Conservation (phyloP, 2,888 invertebrate genomes). For the Malthinus flaveolus region DNA sequence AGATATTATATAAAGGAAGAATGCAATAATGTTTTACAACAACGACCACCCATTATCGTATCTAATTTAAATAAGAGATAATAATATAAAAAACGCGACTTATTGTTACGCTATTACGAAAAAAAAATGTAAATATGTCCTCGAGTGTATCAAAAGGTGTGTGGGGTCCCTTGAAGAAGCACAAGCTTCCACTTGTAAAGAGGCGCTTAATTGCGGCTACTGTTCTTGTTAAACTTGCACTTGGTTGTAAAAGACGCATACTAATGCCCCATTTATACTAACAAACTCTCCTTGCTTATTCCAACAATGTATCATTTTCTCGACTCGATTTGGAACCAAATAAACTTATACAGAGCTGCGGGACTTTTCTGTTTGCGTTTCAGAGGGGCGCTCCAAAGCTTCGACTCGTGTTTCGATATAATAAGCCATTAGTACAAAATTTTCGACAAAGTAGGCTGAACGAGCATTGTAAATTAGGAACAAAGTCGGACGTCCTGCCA, state of each 20-base stretch:
- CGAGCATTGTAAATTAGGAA: too few species aligned
- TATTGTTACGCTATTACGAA: slow-evolving; percentile 24
- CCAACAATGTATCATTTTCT: too few species aligned
- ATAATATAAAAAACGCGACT: slow-evolving; percentile 14
- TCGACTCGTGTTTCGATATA: too few species aligned
- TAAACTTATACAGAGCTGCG: too few species aligned
- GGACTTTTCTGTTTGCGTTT: too few species aligned
- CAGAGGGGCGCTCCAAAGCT: too few species aligned
- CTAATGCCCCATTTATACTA: slow-evolving; percentile 32
- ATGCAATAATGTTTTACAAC: slow-evolving; percentile 18
- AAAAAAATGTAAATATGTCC: slow-evolving; percentile 15
- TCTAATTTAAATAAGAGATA: slow-evolving; percentile 27
- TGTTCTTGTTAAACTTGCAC: slow-evolving; percentile 33
- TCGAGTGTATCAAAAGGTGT: slow-evolving; percentile 23
- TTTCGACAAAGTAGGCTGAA: too few species aligned
- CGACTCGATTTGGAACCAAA: too few species aligned
- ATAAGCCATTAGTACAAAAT: too few species aligned
- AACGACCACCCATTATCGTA: slow-evolving; percentile 26
- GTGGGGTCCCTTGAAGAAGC: slow-evolving; percentile 26
- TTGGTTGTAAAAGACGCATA: slow-evolving; percentile 34
- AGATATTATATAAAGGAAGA: slow-evolving; percentile 17
- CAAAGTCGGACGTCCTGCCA: too few species aligned
- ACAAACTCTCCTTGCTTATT: too few species aligned
- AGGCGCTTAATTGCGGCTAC: slow-evolving; percentile 38
- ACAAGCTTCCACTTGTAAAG: slow-evolving; percentile 23